Percentiles rank a stretch among this genome's conserved stretches.
Conservation (phyloP, 1,140 invertebrate species). For the Anoplolepis gracilipes region DNA sequence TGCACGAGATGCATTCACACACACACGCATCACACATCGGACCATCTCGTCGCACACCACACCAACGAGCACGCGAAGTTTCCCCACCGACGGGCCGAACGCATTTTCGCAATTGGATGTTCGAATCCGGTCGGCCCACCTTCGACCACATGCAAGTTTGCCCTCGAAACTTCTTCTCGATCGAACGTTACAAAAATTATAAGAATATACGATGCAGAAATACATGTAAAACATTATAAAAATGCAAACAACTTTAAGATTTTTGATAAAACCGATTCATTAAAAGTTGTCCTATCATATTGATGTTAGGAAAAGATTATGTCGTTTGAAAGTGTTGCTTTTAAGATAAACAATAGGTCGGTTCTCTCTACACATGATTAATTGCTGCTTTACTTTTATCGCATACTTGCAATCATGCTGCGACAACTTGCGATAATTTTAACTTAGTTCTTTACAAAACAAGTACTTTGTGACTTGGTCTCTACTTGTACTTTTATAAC, state of each 20-base stretch:
- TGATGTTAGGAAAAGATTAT: slow-evolving; percentile 4
- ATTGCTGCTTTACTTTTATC: slow-evolving; percentile 18
- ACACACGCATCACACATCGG: slow-evolving; percentile 75
- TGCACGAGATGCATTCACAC: slow-evolving; percentile 84
- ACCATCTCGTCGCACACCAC: slow-evolving; percentile 76
- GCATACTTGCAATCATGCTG: slow-evolving; percentile 9
- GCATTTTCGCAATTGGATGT: slow-evolving; percentile 65
- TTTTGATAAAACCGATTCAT: slow-evolving; percentile 14
- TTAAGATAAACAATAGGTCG: neutral
- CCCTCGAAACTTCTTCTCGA: neutral
- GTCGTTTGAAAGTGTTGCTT: neutral
- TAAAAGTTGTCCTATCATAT: slow-evolving; percentile 9
- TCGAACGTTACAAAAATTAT: neutral
- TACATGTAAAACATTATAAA: neutral
- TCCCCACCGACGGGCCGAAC: slow-evolving; percentile 64
- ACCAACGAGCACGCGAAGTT: slow-evolving; percentile 80
- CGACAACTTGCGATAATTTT: neutral
- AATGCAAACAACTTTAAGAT: neutral
- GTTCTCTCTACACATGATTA: neutral
- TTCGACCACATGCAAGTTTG: neutral
- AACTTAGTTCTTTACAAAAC: slow-evolving; percentile 4
- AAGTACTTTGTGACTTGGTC: slow-evolving; percentile 16
- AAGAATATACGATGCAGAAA: neutral
- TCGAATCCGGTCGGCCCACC: slow-evolving; percentile 57
- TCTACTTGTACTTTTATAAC: slow-evolving; percentile 31